Evolutionary conservation across 2,888 invertebrate species (phyloP), one percentile per base, ranked within the genome.

Genomic region (Drosophila kanekoi): DNA sequence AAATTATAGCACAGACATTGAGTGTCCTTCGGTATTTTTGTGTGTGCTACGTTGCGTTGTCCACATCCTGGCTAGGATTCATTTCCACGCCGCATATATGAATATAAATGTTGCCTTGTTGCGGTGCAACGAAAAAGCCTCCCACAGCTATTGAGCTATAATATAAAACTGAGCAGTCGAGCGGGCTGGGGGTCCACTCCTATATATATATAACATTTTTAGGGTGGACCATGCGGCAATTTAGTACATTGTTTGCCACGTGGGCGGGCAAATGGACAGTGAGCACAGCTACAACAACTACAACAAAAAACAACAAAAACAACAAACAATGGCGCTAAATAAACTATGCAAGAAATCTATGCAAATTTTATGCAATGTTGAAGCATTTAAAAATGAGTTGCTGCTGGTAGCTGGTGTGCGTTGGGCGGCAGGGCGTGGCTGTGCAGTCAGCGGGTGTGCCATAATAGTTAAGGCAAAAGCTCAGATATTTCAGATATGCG

Each of bases 301-400:
- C n/a, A 64, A 51, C 16, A 66, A 20, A 40, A 40, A 13, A n/a
- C n/a, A n/a, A n/a, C n/a, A n/a, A n/a, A n/a, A n/a, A n/a, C n/a
- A 16, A 62, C 32, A n/a, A 41, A 14, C 45, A 67, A 53, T 56
- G 64, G 54, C 72, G 83, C 86, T 85, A 85, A 83, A 83, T 88
- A 83, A 83, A 83, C 88, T 88, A 88, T 86, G 81, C 75, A 53
- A 65, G 56, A 82, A 82, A 83, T 80, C 51, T 88, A 83, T 83
- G 83, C 88, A 86, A 88, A 83, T 83, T 82, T 88, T 83, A 83
- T 83, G 88, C 83, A 86, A 87, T 86, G 83, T 68, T 71, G 68
- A 80, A 88, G 88, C 83, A 86, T 88, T 88, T 83, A 88, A 86
- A 83, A 88, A 68, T 67, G 77, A 83, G 67, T 77, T 38, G 44